Evolutionary conservation across 30 jellyfish, hydroid and myxozoan species (phyloP).

Genomic region (Sanderia malayensis): DNA sequence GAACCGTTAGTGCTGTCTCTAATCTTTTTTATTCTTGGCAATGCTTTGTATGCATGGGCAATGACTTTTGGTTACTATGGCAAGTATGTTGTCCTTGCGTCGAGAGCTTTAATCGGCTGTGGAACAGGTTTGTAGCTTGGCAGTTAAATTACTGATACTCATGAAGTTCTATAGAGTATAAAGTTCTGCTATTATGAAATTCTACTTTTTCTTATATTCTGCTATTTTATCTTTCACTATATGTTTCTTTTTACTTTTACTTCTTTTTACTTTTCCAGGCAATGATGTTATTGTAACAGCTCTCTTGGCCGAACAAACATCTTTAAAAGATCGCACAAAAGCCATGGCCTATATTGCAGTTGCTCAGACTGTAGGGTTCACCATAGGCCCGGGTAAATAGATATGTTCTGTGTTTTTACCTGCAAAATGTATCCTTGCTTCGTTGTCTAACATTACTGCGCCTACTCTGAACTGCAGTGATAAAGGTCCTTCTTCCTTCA

Average conservation of each 20-base stretch:
- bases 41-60: conserved; percentile 69
- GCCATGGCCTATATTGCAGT: conserved; percentile 68
- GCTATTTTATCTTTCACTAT: neutral
- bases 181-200: neutral
- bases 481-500: conserved; percentile 14
- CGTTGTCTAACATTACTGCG: too few species aligned
- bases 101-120: conserved; percentile 67
- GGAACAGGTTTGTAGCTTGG: conserved; percentile 60
- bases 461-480: too few species aligned
- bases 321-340: conserved; percentile 69
- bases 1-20: conserved; percentile 63
- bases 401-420: too few species aligned
- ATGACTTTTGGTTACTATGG: conserved; percentile 59
- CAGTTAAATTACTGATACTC: neutral
- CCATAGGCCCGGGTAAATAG: conserved; percentile 82
- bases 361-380: conserved; percentile 78
- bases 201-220: neutral
- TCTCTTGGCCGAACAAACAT: conserved; percentile 58
- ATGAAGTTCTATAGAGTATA: neutral
- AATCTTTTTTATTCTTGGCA: conserved; percentile 53
- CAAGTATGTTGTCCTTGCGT: conserved; percentile 45
- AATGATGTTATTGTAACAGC: conserved; percentile 71
- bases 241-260: too few species aligned
- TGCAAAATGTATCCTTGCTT: too few species aligned
- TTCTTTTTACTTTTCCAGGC: conserved; percentile 26